Evolutionary conservation across 2,888 invertebrate species (phyloP).

Genomic region (Cactoblastis cactorum): DNA sequence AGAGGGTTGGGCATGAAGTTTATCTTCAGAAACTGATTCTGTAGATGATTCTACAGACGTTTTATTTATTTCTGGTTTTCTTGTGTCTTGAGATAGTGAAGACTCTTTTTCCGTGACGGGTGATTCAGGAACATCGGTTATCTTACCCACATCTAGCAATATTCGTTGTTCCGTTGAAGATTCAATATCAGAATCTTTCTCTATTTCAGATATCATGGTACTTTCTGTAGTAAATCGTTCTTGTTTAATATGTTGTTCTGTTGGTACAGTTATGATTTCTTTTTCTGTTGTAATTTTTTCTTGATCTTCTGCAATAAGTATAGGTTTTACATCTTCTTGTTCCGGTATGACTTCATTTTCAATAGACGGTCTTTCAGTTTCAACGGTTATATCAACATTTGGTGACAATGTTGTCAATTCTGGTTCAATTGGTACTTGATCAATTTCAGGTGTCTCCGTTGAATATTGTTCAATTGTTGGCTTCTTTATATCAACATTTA

Average conservation of each 20-base stretch:
- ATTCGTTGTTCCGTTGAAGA: conserved; percentile 1
- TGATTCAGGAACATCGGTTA: background rate
- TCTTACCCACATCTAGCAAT: background rate
- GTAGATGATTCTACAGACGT: background rate
- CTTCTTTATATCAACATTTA: background rate
- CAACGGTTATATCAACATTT: background rate
- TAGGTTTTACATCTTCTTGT: background rate
- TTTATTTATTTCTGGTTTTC: conserved; percentile 10
- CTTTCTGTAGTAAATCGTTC: background rate
- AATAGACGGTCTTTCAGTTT: conserved; percentile 14
- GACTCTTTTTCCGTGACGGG: background rate
- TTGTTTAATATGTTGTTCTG: background rate
- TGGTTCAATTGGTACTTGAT: conserved; percentile 15
- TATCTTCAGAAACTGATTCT: background rate
- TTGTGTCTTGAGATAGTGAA: conserved; percentile 2
- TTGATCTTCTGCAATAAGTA: conserved; percentile 4
- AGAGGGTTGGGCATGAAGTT: background rate
- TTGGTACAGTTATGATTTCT: background rate
- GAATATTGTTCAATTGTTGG: conserved; percentile 11
- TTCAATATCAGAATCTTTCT: background rate
- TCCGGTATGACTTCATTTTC: conserved; percentile 17
- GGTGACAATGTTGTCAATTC: conserved; percentile 2
- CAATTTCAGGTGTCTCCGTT: conserved; percentile 15
- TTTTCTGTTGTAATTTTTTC: conserved; percentile 16
- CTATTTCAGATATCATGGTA: background rate